Evolutionary conservation across 2,113 vertebrate species (phyloP).

Genomic region (Sisor rabdophorus): DNA sequence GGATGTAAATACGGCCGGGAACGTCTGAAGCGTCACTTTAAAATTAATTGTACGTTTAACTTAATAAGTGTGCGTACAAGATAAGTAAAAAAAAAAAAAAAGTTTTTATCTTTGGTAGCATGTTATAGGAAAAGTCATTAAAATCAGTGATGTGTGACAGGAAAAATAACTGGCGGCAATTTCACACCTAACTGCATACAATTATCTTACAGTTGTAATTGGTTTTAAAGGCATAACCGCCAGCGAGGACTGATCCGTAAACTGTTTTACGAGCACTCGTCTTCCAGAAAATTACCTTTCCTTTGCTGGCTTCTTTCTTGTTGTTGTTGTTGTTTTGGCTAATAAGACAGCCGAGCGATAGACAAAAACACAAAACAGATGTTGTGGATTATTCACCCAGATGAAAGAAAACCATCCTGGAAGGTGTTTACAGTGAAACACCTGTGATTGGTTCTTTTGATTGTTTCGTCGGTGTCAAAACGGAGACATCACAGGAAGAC

Average conservation of each 20-base stretch:
- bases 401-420: neutral
- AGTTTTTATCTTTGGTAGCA: slow-evolving; percentile 4
- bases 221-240: slow-evolving; percentile 16
- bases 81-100: neutral
- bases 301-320: neutral
- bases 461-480: neutral
- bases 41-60: neutral
- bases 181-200: slow-evolving; percentile 26
- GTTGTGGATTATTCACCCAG: neutral
- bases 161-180: slow-evolving; percentile 15
- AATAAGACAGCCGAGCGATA: neutral
- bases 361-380: neutral
- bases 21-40: neutral
- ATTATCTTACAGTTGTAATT: slow-evolving; percentile 24
- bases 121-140: slow-evolving; percentile 23
- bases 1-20: neutral
- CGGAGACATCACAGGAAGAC: neutral
- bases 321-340: neutral
- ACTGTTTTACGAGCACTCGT: neutral
- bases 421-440: neutral
- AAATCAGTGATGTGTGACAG: slow-evolving; percentile 10
- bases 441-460: neutral
- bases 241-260: slow-evolving; percentile 16
- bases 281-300: slow-evolving; percentile 5
- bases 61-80: slow-evolving; percentile 1